Base-by-base conservation (phyloP, 1,140 invertebrate species). In the Drosophila funebris region DNA sequence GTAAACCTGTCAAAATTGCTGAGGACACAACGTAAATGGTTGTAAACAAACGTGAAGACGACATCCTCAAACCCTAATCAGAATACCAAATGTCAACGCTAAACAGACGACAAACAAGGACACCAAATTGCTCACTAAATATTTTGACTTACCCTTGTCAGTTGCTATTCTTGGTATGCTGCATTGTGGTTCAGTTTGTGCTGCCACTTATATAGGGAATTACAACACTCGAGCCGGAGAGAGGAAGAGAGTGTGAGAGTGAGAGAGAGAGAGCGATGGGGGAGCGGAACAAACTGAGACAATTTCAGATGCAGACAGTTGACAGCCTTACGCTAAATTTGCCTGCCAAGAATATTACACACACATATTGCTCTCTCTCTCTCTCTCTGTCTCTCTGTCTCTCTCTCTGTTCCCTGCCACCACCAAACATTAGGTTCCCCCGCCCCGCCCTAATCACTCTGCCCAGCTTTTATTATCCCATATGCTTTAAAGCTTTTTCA, bases 101-200 rank as follows among this genome's bases (percentile, higher is more conserved):
- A 46, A 66, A 46, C 22, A 16, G 31, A 48, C 18, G 14, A 1
- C 22, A 16, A 60, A 39, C 44, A 48, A 41, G 64, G 16, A 41
- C 54, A 68, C 24, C 56, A 69, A 61, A 69, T 69, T 61, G 66
- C 37, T 61, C 37, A 31, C 56, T 61, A 69, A 69, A 69, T 69
- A 69, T 69, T 61, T 69, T 43, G 57, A 52, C 36, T 61, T 69
- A 69, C 66, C 66, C 66, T 53, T 36, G 56, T 69, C 57, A 61
- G 22, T 29, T 33, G 14, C 27, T 29, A 31, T n/a, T 50, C 13
- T 18, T 50, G 31, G 41, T 50, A 31, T 50, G 27, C 56, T 36
- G 18, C 43, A 14, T 48, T 48, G 64, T 31, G 64, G 33, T 60
- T 31, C 14, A 9, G 22, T 50, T 29, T 33, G 22, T 37, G 16